Evolutionary conservation across 2,888 invertebrate species (phyloP).

Genomic region (Cordylochernes scorpioides): DNA sequence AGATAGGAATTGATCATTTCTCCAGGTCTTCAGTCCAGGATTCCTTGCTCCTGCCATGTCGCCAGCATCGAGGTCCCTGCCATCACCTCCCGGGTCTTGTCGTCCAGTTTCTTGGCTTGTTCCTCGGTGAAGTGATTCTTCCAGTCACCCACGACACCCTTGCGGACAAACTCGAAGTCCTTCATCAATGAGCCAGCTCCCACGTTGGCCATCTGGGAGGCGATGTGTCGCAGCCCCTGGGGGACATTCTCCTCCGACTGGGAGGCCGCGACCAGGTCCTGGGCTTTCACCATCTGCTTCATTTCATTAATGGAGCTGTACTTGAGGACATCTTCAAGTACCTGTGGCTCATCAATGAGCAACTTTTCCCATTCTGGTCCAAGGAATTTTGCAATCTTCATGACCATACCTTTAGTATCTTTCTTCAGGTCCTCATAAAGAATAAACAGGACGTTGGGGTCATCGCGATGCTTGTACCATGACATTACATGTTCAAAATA

Average conservation of each 20-base stretch:
- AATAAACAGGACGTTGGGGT: slow-evolving; percentile 19
- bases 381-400: slow-evolving; percentile 14
- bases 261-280: too few species aligned
- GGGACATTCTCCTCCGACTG: too few species aligned
- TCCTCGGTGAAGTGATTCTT: slow-evolving; percentile 20
- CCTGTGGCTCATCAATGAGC: slow-evolving; percentile 4
- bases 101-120: slow-evolving; percentile 7
- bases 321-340: slow-evolving; percentile 6
- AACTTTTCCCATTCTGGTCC: slow-evolving; percentile 5
- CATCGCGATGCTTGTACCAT: slow-evolving; percentile 9
- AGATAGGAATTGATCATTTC: too few species aligned
- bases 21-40: too few species aligned
- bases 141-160: slow-evolving; percentile 24
- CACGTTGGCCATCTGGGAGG: too few species aligned
- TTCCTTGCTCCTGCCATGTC: slow-evolving; percentile 5
- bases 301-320: slow-evolving; percentile 11
- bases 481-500: slow-evolving; percentile 9
- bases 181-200: too few species aligned
- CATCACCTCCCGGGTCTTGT: slow-evolving; percentile 5
- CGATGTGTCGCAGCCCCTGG: too few species aligned
- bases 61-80: slow-evolving; percentile 7
- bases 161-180: slow-evolving; percentile 9
- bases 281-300: slow-evolving; percentile 2
- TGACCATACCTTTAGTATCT: slow-evolving; percentile 8
- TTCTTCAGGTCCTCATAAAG: slow-evolving; percentile 23